phyloP scores from a whole-genome alignment of 2,113 vertebrate species.

The Puffinus mauretanicus region DNA sequence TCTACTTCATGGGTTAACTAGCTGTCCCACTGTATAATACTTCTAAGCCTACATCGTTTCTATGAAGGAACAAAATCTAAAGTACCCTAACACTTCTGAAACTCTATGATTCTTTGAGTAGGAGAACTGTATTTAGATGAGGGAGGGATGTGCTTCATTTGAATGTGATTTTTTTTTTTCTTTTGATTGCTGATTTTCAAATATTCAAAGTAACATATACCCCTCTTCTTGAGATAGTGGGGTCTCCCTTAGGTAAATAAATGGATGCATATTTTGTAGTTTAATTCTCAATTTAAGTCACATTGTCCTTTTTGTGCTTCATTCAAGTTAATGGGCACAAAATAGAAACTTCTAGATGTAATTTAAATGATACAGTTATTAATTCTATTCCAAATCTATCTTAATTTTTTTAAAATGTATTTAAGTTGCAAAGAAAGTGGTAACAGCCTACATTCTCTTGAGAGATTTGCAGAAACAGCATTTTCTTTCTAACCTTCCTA shows the following conservation, averaged over 20 bases:
- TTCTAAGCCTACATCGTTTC: not conserved
- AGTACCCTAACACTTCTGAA: not conserved
- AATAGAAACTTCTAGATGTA: not conserved
- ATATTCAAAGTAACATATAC: not conserved
- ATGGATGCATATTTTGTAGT: not conserved
- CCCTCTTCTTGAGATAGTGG: not conserved
- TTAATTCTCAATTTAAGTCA: not conserved
- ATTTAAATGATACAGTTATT: not conserved
- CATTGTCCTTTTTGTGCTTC: not conserved
- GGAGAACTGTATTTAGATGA: not conserved
- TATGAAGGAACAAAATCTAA: not conserved
- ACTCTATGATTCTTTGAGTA: not conserved
- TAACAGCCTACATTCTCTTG: not conserved
- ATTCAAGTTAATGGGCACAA: not conserved
- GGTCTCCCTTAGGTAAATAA: not conserved
- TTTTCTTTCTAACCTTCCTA: not conserved
- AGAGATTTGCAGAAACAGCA: not conserved
- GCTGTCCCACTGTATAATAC: not conserved
- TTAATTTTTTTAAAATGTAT: not conserved
- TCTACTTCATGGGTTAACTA: not conserved
- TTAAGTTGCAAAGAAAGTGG: not conserved
- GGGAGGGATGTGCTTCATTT: not conserved
- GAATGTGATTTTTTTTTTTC: not conserved
- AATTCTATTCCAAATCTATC: not conserved
- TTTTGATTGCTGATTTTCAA: not conserved